Conservation (phyloP, 2,888 invertebrate genomes). For the Rotaria socialis region DNA sequence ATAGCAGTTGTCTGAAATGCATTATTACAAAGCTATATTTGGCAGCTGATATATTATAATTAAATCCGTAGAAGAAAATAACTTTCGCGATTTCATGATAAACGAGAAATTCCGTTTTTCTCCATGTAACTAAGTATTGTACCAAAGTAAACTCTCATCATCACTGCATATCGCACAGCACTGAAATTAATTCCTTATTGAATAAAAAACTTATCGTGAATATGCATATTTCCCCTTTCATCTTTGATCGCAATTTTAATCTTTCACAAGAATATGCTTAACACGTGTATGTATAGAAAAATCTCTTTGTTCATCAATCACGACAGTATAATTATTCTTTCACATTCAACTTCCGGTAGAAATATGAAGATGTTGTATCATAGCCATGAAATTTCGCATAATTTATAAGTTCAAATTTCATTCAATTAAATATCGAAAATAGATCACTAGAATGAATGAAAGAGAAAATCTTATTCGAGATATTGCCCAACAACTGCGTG, state of each 20-base stretch:
- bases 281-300: background rate
- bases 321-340: background rate
- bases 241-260: background rate
- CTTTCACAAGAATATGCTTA: background rate
- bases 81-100: no score
- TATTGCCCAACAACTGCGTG: background rate
- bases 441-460: background rate
- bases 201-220: background rate
- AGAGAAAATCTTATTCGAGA: background rate
- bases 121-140: no score
- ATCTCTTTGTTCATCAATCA: background rate
- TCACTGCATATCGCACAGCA: no score
- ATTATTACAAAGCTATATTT: no score
- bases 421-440: background rate
- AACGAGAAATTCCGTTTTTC: no score
- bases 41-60: no score
- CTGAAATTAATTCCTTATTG: no score
- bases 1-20: no score
- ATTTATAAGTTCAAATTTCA: no score
- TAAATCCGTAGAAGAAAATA: no score
- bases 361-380: background rate
- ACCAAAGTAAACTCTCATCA: no score
- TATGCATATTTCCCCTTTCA: background rate
- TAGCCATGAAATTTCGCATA: no score
- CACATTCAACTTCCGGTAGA: background rate